These are phyloP conservation scores for Vireo altiloquus DNA, from an alignment of 2,113 vertebrate species.

Conservation along the genomic window DNA sequence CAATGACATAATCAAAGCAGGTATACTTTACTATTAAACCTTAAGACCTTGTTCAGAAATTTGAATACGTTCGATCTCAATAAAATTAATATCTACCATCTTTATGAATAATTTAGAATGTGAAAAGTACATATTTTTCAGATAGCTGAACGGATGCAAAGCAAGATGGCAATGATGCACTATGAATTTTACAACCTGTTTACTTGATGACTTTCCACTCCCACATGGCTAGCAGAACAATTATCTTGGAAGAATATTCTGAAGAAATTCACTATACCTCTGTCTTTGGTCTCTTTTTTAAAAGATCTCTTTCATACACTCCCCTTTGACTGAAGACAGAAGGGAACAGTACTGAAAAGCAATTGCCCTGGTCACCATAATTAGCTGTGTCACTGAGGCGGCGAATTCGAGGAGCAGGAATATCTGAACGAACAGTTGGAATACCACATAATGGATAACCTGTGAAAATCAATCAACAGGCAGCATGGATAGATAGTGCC, in stretches of 20 bases:
- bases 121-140: not conserved
- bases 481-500: not conserved
- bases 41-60: not conserved
- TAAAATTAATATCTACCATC: not conserved
- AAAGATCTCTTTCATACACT: constrained; percentile 77
- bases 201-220: not conserved
- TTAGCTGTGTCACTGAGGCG: constrained; percentile 78
- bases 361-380: constrained; percentile 78
- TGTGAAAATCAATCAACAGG: constrained; percentile 18
- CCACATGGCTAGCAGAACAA: not conserved
- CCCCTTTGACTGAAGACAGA: constrained; percentile 75
- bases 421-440: constrained; percentile 78
- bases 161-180: not conserved
- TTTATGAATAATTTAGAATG: not conserved
- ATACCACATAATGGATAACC: constrained; percentile 74
- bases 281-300: constrained; percentile 76
- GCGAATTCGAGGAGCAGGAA: constrained; percentile 74
- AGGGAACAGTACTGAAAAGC: constrained; percentile 75
- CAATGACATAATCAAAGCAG: not conserved
- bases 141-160: not conserved
- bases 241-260: not conserved
- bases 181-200: not conserved
- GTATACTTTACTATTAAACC: not conserved
- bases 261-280: constrained; percentile 76
- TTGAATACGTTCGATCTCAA: not conserved